Evolutionary conservation across 1,140 invertebrate species (phyloP), one percentile per base, ranked within the genome.

Genomic region (Campoletis sonorensis): DNA sequence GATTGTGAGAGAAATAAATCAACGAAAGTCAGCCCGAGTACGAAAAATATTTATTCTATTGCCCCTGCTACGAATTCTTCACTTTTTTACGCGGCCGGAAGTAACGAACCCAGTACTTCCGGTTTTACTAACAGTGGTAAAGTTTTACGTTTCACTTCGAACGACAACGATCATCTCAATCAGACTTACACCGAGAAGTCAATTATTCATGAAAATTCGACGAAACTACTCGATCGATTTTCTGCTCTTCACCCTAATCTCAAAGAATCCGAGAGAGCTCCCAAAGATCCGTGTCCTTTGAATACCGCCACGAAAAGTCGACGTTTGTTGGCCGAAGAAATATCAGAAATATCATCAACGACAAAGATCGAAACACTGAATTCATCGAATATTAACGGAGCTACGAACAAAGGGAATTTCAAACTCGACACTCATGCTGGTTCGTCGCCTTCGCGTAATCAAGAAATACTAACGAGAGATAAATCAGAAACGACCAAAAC

Each of bases 181-280:
- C n/a, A 21, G 16, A 26, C 4, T 26, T 4, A 33, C 8, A 26
- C 18, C 4, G 21, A 49, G 51, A 23, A 68, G 21, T 5, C 51
- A 4, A 78, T 40, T 2, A 23, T 21, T 27, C 33, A 72, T 27
- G 37, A 58, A 15, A 51, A 45, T 30, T 26, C 37, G 58, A 26
- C 58, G 18, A 68, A 84, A 79, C 16, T 70, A 4, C 75, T 84
- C n/a, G 79, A 84, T 64, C 30, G 33, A 49, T 80, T 84, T n/a
- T 77, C 81, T 0, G 80, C 83, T 51, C 75, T 82, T 18, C 80
- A 84, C 78, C 81, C 83, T 18, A 54, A 84, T 81, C 58, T 84
- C 11, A 84, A 84, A 70, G 80, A 81, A 75, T 79, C 71, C 16
- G 83, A 84, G 51, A 51, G 83, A 58, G 77, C 78, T n/a, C 83